Evolutionary conservation across 2,797 vertebrate genomes (phyloP), one percentile per base, ranked within the genome.

Genomic region (Vireo griseus): DNA sequence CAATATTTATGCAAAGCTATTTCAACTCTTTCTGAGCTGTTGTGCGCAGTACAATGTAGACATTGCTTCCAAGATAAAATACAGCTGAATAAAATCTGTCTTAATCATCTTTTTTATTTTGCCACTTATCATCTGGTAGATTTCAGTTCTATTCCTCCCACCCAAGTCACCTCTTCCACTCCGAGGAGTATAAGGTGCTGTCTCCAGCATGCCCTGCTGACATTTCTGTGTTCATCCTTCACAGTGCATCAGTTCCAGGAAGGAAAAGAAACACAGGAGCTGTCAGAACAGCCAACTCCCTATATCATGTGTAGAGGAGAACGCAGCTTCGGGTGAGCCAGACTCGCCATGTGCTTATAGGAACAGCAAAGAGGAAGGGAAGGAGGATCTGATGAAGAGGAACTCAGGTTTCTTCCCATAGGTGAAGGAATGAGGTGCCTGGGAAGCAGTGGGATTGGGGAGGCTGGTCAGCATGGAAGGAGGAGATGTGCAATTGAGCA

Each of bases 1-100:
- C 63, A 95, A 91, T 94, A 89, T 95, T 95, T 92, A 95, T 76
- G 81, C 59, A 63, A 81, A 91, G 91, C 74, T 93, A 73, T 87
- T 85, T 86, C 77, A 76, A 31, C 63, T 73, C 13, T 67, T 94
- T 75, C 77, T 68, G 40, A 58, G 66, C 88, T 81, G 47, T 54
- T 88, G 62, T 75, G 62, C 55, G 4, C 69, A n/a, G 44, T 37
- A 59, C 80, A 55, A 40, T 54, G 28, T 21, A 72, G 48, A 78
- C 0, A 0, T 66, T 13, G 22, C 63, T 84, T 89, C 67, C 63
- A 67, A 87, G 90, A 84, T 55, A 51, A 93, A 95, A 62, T 50
- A 22, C 35, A 78, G 51, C 0, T 1, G 76, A 86, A 80, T 50
- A 54, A 77, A 93, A 72, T 76, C 57, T 47, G 20, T 16, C 54